Conservation (phyloP, 2,888 invertebrate species). For the Hydrotaea cyrtoneurina region DNA sequence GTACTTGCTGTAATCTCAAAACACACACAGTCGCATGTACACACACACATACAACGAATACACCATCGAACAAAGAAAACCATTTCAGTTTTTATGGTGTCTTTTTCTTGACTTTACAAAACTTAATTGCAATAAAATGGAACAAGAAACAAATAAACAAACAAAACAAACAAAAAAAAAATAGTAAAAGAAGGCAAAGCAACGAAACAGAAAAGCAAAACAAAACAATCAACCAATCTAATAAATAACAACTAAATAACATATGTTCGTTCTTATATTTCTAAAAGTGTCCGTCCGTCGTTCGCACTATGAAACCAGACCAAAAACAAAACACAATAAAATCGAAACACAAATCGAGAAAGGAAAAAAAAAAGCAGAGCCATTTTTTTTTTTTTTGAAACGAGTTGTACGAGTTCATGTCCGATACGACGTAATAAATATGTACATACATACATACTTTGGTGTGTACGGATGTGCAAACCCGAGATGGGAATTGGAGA, state of each 20-base stretch:
- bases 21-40: neutral
- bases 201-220: neutral
- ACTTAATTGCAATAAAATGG: constrained; percentile 9
- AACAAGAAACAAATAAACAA: neutral
- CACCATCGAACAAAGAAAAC: constrained; percentile 14
- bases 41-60: neutral
- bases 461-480: no score
- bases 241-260: constrained; percentile 17
- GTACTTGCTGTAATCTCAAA: neutral
- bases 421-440: constrained; percentile 3
- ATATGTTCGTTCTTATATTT: neutral
- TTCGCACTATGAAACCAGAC: no score
- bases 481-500: no score
- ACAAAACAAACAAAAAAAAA: neutral
- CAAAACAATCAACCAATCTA: neutral
- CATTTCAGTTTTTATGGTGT: neutral
- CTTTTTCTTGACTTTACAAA: neutral
- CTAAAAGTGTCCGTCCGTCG: no score
- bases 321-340: neutral
- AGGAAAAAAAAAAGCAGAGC: neutral
- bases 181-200: neutral
- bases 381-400: neutral
- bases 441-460: no score
- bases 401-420: constrained; percentile 3
- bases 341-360: neutral